Evolutionary conservation across 2,797 vertebrate genomes (phyloP).

Genomic region (Denticeps clupeoides): DNA sequence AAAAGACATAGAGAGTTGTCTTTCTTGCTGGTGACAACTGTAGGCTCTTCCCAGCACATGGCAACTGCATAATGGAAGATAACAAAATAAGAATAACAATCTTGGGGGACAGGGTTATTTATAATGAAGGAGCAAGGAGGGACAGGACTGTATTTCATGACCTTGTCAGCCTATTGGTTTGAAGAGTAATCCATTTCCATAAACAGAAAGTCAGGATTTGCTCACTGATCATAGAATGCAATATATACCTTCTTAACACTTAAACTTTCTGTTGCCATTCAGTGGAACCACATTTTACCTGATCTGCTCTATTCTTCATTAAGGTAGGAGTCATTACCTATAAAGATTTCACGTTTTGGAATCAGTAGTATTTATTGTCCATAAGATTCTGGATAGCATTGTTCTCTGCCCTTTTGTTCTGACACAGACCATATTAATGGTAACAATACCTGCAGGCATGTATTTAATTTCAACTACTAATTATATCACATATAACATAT

Average conservation of each 20-base stretch:
- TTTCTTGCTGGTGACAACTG: too few relatives aligned
- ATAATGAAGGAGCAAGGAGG: conserved; percentile 43
- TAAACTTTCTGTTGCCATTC: conserved; percentile 41
- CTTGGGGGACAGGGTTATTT: conserved; percentile 62
- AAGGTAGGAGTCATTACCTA: conserved; percentile 34
- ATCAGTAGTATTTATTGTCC: too few relatives aligned
- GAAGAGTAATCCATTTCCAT: conserved; percentile 82
- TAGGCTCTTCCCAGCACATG: too few relatives aligned
- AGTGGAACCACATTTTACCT: conserved; percentile 19
- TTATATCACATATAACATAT: too few relatives aligned
- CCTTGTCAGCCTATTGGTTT: conserved; percentile 73
- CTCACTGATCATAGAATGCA: conserved; percentile 66
- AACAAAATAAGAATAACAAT: conserved; percentile 39
- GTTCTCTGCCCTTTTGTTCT: too few relatives aligned
- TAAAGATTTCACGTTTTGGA: neutral
- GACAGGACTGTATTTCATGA: conserved; percentile 65
- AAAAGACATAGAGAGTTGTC: too few relatives aligned
- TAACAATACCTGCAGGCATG: too few relatives aligned
- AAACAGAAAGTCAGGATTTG: conserved; percentile 79
- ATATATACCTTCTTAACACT: conserved; percentile 81
- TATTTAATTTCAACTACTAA: too few relatives aligned
- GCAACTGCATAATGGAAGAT: conserved; percentile 20
- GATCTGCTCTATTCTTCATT: conserved; percentile 19
- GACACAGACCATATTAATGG: too few relatives aligned
- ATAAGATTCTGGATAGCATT: too few relatives aligned